Conservation (phyloP, 1,140 invertebrate species). For the Cydia strobilella region DNA sequence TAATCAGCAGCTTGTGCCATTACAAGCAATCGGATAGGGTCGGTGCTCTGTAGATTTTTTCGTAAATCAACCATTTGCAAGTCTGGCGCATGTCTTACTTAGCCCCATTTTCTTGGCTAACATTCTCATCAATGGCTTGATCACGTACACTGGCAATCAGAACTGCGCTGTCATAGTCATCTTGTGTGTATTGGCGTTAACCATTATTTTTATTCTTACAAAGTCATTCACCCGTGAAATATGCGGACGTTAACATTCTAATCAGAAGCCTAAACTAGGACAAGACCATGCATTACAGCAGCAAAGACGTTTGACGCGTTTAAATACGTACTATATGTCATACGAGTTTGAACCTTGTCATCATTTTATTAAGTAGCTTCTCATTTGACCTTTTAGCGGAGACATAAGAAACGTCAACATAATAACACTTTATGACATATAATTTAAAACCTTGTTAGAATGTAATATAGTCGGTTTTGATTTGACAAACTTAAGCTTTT, state of each 20-base stretch:
- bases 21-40: too few relatives aligned
- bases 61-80: too few relatives aligned
- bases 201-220: not conserved
- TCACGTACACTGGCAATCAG: too few relatives aligned
- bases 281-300: not conserved
- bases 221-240: constrained; percentile 19
- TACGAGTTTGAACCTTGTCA: not conserved
- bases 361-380: not conserved
- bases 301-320: not conserved
- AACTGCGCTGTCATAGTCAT: too few relatives aligned
- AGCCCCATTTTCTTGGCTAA: too few relatives aligned
- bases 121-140: too few relatives aligned
- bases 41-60: too few relatives aligned
- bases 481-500: not conserved
- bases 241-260: constrained; percentile 29
- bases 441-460: not conserved
- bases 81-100: too few relatives aligned
- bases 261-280: constrained; percentile 33
- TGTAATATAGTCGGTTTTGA: not conserved
- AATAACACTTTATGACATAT: too few relatives aligned
- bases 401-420: not conserved
- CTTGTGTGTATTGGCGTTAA: too few relatives aligned
- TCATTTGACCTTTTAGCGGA: not conserved
- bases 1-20: too few relatives aligned
- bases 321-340: not conserved